These are phyloP conservation scores for Macroteleia sp. DNA, from an alignment of 2,888 invertebrate species.

Conservation along the genomic window DNA sequence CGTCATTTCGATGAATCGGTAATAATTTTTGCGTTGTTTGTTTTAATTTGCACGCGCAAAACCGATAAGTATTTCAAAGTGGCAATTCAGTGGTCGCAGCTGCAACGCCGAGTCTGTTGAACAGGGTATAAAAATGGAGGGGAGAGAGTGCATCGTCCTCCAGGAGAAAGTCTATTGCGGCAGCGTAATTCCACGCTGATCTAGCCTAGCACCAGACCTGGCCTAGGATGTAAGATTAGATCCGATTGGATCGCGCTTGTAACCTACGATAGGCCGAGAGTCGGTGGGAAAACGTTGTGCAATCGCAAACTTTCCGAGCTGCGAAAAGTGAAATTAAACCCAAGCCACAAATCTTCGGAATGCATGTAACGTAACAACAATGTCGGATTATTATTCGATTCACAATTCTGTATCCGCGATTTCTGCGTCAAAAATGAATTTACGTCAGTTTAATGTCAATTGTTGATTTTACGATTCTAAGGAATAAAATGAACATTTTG, in stretches of 20 bases:
- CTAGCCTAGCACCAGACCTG: conserved; percentile 70
- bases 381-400: conserved; percentile 29
- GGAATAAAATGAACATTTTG: too few species aligned
- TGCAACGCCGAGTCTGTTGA: conserved; percentile 50
- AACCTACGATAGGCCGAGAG: conserved; percentile 69
- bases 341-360: conserved; percentile 52
- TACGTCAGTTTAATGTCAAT: too few species aligned
- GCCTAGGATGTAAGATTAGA: conserved; percentile 70
- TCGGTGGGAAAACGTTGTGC: conserved; percentile 72
- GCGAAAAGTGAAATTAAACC: conserved; percentile 65
- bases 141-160: conserved; percentile 83
- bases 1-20: background rate
- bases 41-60: conserved; percentile 37
- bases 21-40: conserved; percentile 25
- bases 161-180: conserved; percentile 81
- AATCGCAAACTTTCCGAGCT: conserved; percentile 66
- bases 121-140: conserved; percentile 65
- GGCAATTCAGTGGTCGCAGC: conserved; percentile 61
- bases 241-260: conserved; percentile 72
- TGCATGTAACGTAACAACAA: conserved; percentile 60
- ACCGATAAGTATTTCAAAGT: conserved; percentile 60
- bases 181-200: conserved; percentile 72
- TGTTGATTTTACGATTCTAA: too few species aligned
- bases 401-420: conserved; percentile 22
- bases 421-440: too few species aligned